Conservation (phyloP, 1,140 invertebrate species). For the Lordiphosa collinella region DNA sequence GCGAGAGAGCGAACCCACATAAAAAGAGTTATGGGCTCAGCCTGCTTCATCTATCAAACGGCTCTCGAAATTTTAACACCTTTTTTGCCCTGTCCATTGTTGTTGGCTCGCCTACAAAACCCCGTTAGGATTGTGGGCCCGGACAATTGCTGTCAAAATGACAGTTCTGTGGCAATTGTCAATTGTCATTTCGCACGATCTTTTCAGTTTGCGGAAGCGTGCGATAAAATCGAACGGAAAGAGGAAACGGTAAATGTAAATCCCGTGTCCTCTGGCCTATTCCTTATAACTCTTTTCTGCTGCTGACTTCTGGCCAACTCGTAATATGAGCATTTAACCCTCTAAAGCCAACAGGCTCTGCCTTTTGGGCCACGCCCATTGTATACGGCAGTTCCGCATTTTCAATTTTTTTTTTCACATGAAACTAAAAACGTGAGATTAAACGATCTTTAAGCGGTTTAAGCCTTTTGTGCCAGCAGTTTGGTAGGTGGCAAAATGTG, state of each 20-base stretch:
- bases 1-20: slow-evolving; percentile 28
- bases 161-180: slow-evolving; percentile 45
- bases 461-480: slow-evolving; percentile 63
- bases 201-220: slow-evolving; percentile 31
- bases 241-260: slow-evolving; percentile 16
- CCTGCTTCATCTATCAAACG: slow-evolving; percentile 50
- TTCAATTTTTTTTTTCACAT: slow-evolving; percentile 32
- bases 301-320: slow-evolving; percentile 56
- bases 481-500: slow-evolving; percentile 60
- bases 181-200: slow-evolving; percentile 70
- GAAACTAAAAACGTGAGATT: slow-evolving; percentile 72
- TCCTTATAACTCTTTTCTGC: slow-evolving; percentile 61
- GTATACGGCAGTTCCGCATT: slow-evolving; percentile 16
- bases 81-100: slow-evolving; percentile 33
- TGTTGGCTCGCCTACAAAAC: slow-evolving; percentile 61
- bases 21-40: not conserved
- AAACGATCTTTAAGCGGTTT: slow-evolving; percentile 71
- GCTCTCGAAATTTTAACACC: slow-evolving; percentile 57
- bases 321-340: slow-evolving; percentile 71
- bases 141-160: slow-evolving; percentile 48
- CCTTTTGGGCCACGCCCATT: slow-evolving; percentile 47
- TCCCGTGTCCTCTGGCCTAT: slow-evolving; percentile 23
- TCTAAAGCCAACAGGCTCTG: too few relatives aligned
- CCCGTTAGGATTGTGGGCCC: slow-evolving; percentile 46
- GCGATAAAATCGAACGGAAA: slow-evolving; percentile 38